Base-by-base conservation (phyloP, 2,888 invertebrate genomes). In the Agrotis exclamationis region DNA sequence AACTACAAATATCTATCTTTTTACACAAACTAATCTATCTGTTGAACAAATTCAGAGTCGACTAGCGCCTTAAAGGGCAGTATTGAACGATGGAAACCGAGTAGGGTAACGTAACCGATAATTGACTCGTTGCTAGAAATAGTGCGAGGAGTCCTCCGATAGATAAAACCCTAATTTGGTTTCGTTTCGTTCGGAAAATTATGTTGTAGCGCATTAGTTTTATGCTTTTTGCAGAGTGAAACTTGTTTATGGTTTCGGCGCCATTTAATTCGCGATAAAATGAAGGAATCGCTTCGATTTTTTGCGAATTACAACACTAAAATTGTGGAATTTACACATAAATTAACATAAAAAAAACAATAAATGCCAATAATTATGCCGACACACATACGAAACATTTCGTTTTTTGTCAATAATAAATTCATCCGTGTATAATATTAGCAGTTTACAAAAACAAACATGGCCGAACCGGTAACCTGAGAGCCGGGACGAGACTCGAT, bases 111-210 rank as follows among this genome's bases (percentile, higher is more conserved):
- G 69, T 72, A 64, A 66, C 66, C 82, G 72, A 88, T 93, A 94
- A 93, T 93, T 92, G 93, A 93, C 91, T 93, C 90, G 93, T 93
- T 92, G 90, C 87, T 78, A 82, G 85, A 74, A 78, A 76, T 80
- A 70, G 63, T 73, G 67, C 56, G 73, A 74, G 63, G 62, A 70
- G 28, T 69, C 74, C 76, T 77, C 53, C 57, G 48, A 62, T 76
- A 70, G 77, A 82, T 83, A 75, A 79, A 69, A 76, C 57, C 78
- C 70, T 74, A 70, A 76, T 80, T 78, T 80, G 72, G 72, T 76
- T 74, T 57, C 28, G 63, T 68, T 75, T 76, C 68, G 70, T 72
- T 57, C 33, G 44, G 62, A 70, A 73, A 67, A 79, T 75, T 62
- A 80, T 83, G 68, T 74, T 84, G 74, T 67, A 33, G 54, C 44